phyloP scores from a whole-genome alignment of 2,797 vertebrate genomes.

The Pelochelys cantorii region DNA sequence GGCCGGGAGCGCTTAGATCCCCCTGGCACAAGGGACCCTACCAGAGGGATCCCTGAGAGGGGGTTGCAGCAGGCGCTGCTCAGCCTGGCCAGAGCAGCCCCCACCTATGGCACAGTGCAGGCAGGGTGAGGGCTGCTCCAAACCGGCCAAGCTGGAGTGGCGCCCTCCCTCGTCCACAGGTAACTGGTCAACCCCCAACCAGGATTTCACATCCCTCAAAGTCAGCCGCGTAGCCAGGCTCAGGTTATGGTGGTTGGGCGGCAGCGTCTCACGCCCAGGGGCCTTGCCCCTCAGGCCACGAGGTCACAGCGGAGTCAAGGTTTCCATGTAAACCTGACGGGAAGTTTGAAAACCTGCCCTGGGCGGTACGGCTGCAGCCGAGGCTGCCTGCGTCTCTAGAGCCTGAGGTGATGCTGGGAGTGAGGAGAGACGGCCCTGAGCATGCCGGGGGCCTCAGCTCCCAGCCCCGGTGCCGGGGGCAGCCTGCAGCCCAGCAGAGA shows the following conservation, averaged over 20 bases:
- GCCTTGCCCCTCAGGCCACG: not conserved
- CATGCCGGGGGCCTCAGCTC: too few relatives aligned
- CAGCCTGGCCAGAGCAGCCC: too few relatives aligned
- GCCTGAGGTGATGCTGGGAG: not conserved
- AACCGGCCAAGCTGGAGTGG: too few relatives aligned
- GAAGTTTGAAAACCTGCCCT: not conserved
- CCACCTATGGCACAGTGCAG: too few relatives aligned
- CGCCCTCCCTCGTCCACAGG: too few relatives aligned
- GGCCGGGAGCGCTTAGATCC: not conserved
- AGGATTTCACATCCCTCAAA: too few relatives aligned
- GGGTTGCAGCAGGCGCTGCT: too few relatives aligned
- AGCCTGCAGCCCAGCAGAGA: not conserved
- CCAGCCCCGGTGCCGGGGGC: too few relatives aligned
- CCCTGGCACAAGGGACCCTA: too few relatives aligned
- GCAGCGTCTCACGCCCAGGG: not conserved
- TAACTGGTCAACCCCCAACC: too few relatives aligned
- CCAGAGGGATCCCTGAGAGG: not conserved
- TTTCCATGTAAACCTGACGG: not conserved
- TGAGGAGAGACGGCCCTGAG: not conserved
- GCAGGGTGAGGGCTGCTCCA: too few relatives aligned
- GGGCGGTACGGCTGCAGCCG: not conserved
- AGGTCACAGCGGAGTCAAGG: not conserved
- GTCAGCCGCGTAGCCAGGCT: not conserved
- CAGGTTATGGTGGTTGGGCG: rapidly evolving
- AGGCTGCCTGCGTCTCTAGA: not conserved